Evolutionary conservation across 2,888 invertebrate species (phyloP), one percentile per base, ranked within the genome.

Genomic region (Tachina grossa): DNA sequence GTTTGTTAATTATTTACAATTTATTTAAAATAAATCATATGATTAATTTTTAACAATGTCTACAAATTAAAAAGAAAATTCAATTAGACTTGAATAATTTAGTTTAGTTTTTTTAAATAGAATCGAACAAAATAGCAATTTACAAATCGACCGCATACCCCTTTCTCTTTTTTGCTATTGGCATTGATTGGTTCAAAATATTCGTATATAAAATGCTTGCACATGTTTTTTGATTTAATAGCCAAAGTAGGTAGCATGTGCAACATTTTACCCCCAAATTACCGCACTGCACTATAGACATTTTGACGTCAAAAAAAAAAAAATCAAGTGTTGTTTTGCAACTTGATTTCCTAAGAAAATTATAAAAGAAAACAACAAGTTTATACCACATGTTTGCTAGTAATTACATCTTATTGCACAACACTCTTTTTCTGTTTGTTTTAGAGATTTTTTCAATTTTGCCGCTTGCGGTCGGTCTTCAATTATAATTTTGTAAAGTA

Each of bases 261-360:
- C 69, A 75, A 51, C 49, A 65, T 74, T 74, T 83, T 74, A 68
- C 11, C 47, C 31, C 49, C n/a, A 81, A 72, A 72, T 76, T 71
- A 45, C 75, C 65, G 59, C 45, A 71, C 68, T 72, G 45, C 39
- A 72, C 39, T 66, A 72, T 69, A 82, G 84, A 84, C 81, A 74
- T 39, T 72, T 74, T 74, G 84, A 77, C 84, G 81, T 81, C 84
- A 77, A 77, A 68, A 13, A 31, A 31, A 31, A 31, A 72, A 66
- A 19, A 19, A 74, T 47, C 72, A 77, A 65, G 22, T 53, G 53
- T 22, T 72, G 9, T 77, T 78, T 51, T 19, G 43, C 14, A 51
- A 51, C 53, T 72, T 77, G 47, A 76, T 76, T 77, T 77, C 69
- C 49, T 49, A 4, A 31, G 19, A 43, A 47, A 39, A 59, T 13